Evolutionary conservation across 2,888 invertebrate genomes (phyloP).

Genomic region (Rhagonycha lutea): DNA sequence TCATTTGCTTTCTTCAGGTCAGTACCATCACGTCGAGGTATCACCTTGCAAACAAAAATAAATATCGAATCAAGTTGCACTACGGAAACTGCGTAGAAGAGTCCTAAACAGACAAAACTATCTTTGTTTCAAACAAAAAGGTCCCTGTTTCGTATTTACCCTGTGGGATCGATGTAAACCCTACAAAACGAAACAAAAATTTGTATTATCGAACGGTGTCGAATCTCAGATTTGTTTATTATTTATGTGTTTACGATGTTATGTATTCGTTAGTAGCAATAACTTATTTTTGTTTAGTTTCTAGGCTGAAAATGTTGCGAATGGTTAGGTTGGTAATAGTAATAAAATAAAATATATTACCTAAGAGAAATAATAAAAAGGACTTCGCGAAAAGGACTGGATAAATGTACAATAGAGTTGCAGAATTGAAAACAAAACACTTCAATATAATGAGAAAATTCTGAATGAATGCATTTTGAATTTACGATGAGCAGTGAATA

Average conservation of each 20-base stretch:
- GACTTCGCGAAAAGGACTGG: background rate
- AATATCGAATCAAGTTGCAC: no score
- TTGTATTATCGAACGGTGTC: background rate
- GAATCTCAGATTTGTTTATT: background rate
- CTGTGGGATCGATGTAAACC: no score
- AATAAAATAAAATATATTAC: background rate
- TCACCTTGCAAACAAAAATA: no score
- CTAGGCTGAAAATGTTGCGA: background rate
- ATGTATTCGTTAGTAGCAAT: background rate
- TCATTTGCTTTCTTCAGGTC: no score
- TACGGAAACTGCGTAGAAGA: background rate
- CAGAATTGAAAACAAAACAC: background rate
- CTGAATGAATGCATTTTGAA: background rate
- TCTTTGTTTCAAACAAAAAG: background rate
- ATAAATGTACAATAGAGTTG: background rate
- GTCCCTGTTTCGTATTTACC: background rate
- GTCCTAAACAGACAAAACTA: background rate
- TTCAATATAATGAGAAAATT: background rate
- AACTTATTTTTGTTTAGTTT: background rate
- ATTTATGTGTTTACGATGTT: background rate
- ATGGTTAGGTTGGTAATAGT: background rate
- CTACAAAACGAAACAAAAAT: background rate
- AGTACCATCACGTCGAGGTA: no score
- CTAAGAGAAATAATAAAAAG: background rate
- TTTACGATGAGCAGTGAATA: background rate